Evolutionary conservation across 2,113 vertebrate genomes (phyloP).

Genomic region (Oostethus manadensis): DNA sequence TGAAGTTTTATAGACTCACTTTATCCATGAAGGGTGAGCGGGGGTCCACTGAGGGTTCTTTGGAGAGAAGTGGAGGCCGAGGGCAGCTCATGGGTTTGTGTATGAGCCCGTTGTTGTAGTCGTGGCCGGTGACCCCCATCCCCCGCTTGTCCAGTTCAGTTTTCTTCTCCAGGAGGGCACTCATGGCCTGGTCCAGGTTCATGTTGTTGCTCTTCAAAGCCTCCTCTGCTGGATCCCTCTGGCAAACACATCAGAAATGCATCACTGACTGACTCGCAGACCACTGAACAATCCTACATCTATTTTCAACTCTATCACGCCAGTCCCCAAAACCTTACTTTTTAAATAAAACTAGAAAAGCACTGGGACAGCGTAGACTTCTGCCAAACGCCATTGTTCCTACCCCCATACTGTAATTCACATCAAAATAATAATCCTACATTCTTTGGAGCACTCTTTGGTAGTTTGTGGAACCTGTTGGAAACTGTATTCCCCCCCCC

Average conservation of each 20-base stretch:
- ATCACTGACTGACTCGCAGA: not conserved
- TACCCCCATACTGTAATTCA: too few relatives aligned
- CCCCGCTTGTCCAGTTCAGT: slow-evolving; percentile 96
- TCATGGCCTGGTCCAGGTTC: slow-evolving; percentile 99
- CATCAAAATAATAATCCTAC: too few relatives aligned
- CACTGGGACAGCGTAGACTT: too few relatives aligned
- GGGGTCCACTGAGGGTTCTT: slow-evolving; percentile 92
- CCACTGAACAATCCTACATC: not conserved
- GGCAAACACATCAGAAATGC: slow-evolving; percentile 16
- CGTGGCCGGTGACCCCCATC: slow-evolving; percentile 83
- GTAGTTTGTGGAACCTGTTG: too few relatives aligned
- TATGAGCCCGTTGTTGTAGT: slow-evolving; percentile 92
- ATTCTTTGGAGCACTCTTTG: too few relatives aligned
- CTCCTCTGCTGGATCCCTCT: slow-evolving; percentile 98
- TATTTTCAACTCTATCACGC: not conserved
- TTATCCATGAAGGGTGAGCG: slow-evolving; percentile 94
- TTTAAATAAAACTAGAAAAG: not conserved
- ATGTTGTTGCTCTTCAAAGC: slow-evolving; percentile 96
- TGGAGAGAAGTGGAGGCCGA: slow-evolving; percentile 90
- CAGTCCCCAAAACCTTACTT: not conserved
- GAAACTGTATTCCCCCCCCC: too few relatives aligned
- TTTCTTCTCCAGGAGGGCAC: slow-evolving; percentile 99
- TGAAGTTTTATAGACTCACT: slow-evolving; percentile 58
- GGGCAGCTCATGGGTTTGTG: slow-evolving; percentile 89
- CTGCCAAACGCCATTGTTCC: too few relatives aligned